Evolutionary conservation across 1,140 invertebrate species (phyloP), one percentile per base, ranked within the genome.

Genomic region (Pachypeltis micranthus): DNA sequence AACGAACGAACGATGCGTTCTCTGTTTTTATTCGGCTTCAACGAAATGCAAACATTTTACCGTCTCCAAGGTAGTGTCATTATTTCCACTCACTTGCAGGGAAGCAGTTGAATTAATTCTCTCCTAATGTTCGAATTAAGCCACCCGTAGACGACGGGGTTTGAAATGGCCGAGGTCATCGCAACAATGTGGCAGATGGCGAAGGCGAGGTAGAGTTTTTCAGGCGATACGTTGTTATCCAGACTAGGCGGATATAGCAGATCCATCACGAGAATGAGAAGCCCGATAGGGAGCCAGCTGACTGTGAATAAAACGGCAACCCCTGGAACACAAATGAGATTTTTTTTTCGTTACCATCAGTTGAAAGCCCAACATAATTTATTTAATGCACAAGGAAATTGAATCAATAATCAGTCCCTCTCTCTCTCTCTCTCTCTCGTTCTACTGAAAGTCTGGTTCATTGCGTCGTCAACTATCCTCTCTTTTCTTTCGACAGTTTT

Each of bases 131-230:
- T 78, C 10, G 74, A 74, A 67, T 80, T 80, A 59, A 79, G 72
- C 75, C 77, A 80, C 10, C 78, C 78, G 69, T 81, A 81, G 26
- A 81, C 72, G 39, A 81, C 70, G 7, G 77, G 77, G 69, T 81
- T 81, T 59, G 75, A 76, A n/a, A 76, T 70, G 2, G 78, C 75
- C 0, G 79, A 79, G 19, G 74, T 76, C 79, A 82, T 77, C 7
- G 80, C 80, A 19, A 80, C 70, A 0, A 80, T 69, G 64, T 82
- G 79, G 62, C 78, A 81, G 4, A 77, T 67, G 3, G 80, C 80
- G 34, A 80, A 70, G 28, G 75, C 67, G 57, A 72, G 58, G 64
- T 70, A 70, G 12, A 69, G 63, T 29, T 70, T 44, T 67, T 69
- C 54, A 62, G 70, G 59, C 64, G 67, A 68, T 0, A 70, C 63